Evolutionary conservation across 2,797 vertebrate species (phyloP).

Genomic region (Podarcis lilfordi): DNA sequence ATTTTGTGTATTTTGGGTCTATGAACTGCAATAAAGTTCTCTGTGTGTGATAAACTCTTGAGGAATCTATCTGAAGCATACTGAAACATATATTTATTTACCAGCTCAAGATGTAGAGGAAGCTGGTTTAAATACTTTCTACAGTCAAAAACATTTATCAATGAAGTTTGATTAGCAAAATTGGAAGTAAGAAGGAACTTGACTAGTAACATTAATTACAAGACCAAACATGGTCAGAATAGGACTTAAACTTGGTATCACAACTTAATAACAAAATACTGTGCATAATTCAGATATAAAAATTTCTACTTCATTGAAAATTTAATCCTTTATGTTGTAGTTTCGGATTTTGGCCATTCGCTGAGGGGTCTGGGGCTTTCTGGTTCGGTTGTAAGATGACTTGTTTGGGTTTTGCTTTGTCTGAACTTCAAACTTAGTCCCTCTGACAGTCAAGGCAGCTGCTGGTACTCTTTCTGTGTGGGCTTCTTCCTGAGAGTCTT

Average conservation of each 20-base stretch:
- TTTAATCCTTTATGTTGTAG: slow-evolving; percentile 89
- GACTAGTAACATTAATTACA: not conserved
- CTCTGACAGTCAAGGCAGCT: slow-evolving; percentile 65
- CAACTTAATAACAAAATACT: slow-evolving; percentile 22
- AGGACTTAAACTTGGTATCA: not conserved
- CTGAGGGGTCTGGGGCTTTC: slow-evolving; percentile 63
- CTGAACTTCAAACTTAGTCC: slow-evolving; percentile 69
- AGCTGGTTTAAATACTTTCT: slow-evolving; percentile 35
- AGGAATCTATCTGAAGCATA: slow-evolving; percentile 45
- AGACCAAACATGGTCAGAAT: not conserved
- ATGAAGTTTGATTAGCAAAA: slow-evolving; percentile 40
- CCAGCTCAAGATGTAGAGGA: slow-evolving; percentile 46
- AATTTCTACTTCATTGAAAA: slow-evolving; percentile 10
- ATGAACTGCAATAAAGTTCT: no score
- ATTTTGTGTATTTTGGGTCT: slow-evolving; percentile 49
- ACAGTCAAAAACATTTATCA: slow-evolving; percentile 47
- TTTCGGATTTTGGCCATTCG: slow-evolving; percentile 82
- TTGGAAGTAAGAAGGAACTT: slow-evolving; percentile 40
- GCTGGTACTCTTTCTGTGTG: not conserved
- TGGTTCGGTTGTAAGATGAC: slow-evolving; percentile 35
- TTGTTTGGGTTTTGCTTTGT: slow-evolving; percentile 69
- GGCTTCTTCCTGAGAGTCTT: slow-evolving; percentile 27
- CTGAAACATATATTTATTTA: slow-evolving; percentile 37
- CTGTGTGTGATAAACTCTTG: slow-evolving; percentile 25
- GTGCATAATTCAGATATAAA: not conserved